Evolutionary conservation across 2,113 vertebrate genomes (phyloP).

Genomic region (Noturus placidus): DNA sequence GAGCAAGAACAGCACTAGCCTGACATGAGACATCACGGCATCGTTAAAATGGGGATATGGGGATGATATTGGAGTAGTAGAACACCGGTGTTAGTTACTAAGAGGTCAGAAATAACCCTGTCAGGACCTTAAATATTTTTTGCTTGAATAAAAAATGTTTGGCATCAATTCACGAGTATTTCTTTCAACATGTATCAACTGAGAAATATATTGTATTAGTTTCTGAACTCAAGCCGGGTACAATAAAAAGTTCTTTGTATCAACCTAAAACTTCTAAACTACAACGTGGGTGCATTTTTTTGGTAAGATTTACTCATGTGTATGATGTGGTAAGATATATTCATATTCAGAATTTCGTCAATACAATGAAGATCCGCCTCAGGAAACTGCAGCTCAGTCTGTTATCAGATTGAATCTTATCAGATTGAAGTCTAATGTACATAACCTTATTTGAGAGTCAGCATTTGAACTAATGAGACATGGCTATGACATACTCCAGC

Average conservation of each 20-base stretch:
- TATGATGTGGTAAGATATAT: too few relatives aligned
- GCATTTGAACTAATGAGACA: background rate
- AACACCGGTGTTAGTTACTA: background rate
- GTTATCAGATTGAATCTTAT: background rate
- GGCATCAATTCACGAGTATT: background rate
- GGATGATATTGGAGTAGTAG: too few relatives aligned
- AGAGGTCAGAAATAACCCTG: background rate
- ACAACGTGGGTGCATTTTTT: background rate
- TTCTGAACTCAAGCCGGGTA: background rate
- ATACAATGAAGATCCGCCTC: constrained; percentile 4
- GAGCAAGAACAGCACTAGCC: too few relatives aligned
- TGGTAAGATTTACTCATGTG: too few relatives aligned
- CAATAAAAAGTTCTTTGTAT: background rate
- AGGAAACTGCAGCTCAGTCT: constrained; percentile 18
- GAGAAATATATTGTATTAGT: background rate
- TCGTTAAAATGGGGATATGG: too few relatives aligned
- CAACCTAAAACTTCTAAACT: background rate
- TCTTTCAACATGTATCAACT: background rate
- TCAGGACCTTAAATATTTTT: background rate
- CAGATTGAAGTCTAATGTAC: background rate
- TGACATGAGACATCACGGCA: too few relatives aligned
- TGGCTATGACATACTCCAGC: background rate
- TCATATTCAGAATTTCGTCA: background rate
- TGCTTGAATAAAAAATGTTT: background rate
- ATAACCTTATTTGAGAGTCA: background rate